These are phyloP conservation scores for Chrysopilus asiliformis DNA, from an alignment of 2,888 invertebrate genomes.

Conservation along the genomic window DNA sequence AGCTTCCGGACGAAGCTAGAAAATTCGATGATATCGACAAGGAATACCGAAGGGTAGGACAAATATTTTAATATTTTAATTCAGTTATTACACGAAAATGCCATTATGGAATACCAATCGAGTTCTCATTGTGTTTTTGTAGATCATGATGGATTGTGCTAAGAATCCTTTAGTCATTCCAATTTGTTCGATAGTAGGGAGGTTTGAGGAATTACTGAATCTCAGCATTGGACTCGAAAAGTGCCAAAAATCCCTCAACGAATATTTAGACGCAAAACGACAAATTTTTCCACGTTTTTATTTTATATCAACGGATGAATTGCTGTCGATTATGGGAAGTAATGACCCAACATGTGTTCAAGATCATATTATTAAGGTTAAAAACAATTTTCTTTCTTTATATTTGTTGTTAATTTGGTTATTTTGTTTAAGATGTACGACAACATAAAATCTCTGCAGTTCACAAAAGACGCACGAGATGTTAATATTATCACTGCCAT, in stretches of 20 bases:
- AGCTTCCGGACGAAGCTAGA: constrained; percentile 78
- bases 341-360: constrained; percentile 74
- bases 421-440: constrained; percentile 72
- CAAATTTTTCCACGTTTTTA: constrained; percentile 82
- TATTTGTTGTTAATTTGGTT: not conserved
- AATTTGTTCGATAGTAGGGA: constrained; percentile 60
- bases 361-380: constrained; percentile 82
- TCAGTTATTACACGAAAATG: too few relatives aligned
- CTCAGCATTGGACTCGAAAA: constrained; percentile 65
- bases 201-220: constrained; percentile 60
- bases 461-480: constrained; percentile 52
- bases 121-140: not conserved
- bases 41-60: constrained; percentile 56
- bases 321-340: constrained; percentile 78
- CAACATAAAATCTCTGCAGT: constrained; percentile 63
- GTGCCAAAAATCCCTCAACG: constrained; percentile 84
- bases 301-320: constrained; percentile 87
- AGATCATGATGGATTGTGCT: constrained; percentile 76
- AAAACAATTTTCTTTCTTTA: constrained; percentile 4
- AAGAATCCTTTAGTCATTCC: constrained; percentile 67
- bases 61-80: too few relatives aligned
- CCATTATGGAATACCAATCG: too few relatives aligned
- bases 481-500: constrained; percentile 62
- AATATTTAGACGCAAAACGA: constrained; percentile 78
- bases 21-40: constrained; percentile 84